phyloP scores from a whole-genome alignment of 2,888 invertebrate species.

The Lissocephala sabroskyi region DNA sequence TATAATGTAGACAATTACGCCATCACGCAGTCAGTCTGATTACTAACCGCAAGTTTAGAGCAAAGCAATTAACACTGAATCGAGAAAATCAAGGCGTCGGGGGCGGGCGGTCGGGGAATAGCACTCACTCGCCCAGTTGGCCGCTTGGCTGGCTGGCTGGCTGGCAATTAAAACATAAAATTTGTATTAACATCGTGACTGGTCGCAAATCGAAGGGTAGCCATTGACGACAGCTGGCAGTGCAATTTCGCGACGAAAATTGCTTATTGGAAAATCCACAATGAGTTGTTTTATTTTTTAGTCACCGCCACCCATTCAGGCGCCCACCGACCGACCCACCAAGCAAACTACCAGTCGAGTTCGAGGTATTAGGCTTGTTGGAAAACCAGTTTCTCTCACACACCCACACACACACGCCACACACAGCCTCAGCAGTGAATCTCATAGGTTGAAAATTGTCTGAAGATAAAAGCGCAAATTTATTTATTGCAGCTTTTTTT shows the following conservation, averaged over 20 bases:
- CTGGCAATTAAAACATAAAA: conserved; percentile 55
- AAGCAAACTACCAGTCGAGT: neutral
- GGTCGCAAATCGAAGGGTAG: conserved; percentile 26
- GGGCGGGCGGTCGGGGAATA: too few relatives aligned
- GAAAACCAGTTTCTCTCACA: conserved; percentile 50
- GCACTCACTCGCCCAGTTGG: conserved; percentile 59
- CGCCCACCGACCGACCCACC: neutral
- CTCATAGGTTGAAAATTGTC: conserved; percentile 24
- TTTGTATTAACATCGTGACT: conserved; percentile 67
- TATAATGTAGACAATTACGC: conserved; percentile 33
- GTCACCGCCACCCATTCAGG: conserved; percentile 1
- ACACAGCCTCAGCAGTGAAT: too few relatives aligned
- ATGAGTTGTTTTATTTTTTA: conserved; percentile 59
- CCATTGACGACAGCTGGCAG: neutral
- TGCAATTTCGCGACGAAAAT: conserved; percentile 19
- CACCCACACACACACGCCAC: neutral
- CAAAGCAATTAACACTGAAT: conserved; percentile 44
- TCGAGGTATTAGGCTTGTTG: conserved; percentile 34
- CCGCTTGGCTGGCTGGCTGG: conserved; percentile 18
- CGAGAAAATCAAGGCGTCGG: too few relatives aligned
- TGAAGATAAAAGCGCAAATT: conserved; percentile 30
- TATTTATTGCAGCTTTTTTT: conserved; percentile 21
- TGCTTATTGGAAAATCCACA: conserved; percentile 55
- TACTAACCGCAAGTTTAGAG: conserved; percentile 13
- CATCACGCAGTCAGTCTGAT: conserved; percentile 20